Conservation (phyloP, 2,113 vertebrate species). For the Propithecus coquereli region DNA sequence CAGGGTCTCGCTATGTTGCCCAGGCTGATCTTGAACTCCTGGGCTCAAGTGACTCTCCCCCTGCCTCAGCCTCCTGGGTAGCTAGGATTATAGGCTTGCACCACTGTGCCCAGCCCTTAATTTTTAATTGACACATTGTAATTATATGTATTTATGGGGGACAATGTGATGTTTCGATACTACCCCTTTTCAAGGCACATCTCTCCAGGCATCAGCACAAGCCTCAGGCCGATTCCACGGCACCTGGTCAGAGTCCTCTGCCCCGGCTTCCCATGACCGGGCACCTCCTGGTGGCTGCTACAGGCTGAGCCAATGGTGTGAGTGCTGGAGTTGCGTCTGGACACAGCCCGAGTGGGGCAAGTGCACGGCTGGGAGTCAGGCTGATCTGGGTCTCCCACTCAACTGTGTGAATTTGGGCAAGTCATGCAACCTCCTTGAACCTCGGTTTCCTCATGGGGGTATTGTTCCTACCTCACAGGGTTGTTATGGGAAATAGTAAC, state of each 20-base stretch:
- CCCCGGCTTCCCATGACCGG: neutral
- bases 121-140: neutral
- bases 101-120: neutral
- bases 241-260: neutral
- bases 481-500: neutral
- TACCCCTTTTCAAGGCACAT: neutral
- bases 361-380: neutral
- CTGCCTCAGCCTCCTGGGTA: neutral
- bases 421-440: neutral
- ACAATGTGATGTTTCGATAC: neutral
- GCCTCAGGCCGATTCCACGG: neutral
- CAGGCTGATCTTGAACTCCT: neutral
- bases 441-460: neutral
- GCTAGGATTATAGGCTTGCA: accelerated
- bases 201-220: neutral
- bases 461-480: neutral
- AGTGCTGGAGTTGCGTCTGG: neutral
- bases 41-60: neutral
- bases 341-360: neutral
- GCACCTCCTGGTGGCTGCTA: neutral
- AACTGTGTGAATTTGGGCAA: neutral
- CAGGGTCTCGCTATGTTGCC: too few relatives aligned
- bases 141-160: neutral
- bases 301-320: neutral
- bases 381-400: neutral